Percentiles rank a stretch among this genome's conserved stretches.
Evolutionary conservation across 2,888 invertebrate species (phyloP).

Genomic region (Entomobrya proxima): DNA sequence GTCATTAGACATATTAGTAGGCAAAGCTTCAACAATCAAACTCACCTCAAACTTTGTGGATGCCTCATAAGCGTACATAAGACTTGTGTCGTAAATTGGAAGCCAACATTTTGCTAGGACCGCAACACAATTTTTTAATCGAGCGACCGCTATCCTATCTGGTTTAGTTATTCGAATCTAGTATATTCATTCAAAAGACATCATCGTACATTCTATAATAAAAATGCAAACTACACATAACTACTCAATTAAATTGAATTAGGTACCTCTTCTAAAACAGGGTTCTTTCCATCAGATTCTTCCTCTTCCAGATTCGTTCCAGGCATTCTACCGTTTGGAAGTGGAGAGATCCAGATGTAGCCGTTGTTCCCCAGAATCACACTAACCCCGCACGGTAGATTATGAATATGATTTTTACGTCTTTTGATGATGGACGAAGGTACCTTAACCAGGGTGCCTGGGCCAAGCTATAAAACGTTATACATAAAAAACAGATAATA

Average conservation of each 20-base stretch:
- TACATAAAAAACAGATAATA: too few species aligned
- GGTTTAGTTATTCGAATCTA: slow-evolving; percentile 83
- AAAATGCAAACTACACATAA: not conserved
- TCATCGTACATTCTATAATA: not conserved
- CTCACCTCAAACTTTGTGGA: slow-evolving; percentile 87
- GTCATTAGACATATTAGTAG: not conserved
- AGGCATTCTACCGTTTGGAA: slow-evolving; percentile 74
- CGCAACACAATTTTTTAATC: slow-evolving; percentile 92
- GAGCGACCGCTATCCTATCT: slow-evolving; percentile 90
- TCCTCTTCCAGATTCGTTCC: slow-evolving; percentile 78
- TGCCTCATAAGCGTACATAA: slow-evolving; percentile 92
- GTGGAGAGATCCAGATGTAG: slow-evolving; percentile 85
- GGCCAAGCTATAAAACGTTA: slow-evolving; percentile 85
- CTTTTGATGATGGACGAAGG: slow-evolving; percentile 93
- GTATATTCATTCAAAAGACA: slow-evolving; percentile 70
- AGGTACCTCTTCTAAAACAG: slow-evolving; percentile 83
- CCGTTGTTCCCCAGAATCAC: slow-evolving; percentile 98
- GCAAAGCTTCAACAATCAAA: not conserved
- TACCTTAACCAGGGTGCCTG: slow-evolving; percentile 93
- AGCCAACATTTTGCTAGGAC: slow-evolving; percentile 91
- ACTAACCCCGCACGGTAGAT: slow-evolving; percentile 92
- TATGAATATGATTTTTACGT: slow-evolving; percentile 97
- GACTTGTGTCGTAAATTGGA: slow-evolving; percentile 94
- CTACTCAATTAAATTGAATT: not conserved
- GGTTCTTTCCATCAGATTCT: slow-evolving; percentile 83